Evolutionary conservation across 2,888 invertebrate genomes (phyloP).

Genomic region (Dusona sp.): DNA sequence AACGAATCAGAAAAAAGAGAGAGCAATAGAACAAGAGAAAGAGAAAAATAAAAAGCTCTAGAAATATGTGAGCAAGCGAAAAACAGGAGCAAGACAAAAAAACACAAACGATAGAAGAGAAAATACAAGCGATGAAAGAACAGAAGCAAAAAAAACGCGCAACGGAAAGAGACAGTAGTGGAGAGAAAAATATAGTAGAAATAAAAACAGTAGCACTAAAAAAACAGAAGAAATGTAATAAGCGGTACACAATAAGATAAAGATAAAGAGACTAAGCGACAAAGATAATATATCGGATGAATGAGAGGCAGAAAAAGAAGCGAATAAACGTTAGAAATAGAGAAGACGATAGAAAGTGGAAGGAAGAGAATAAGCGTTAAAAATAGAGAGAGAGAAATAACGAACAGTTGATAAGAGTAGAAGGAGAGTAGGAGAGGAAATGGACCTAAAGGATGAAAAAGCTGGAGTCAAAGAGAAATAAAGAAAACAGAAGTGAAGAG

Average conservation of each 20-base stretch:
- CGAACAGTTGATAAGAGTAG: background rate
- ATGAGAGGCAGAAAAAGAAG: background rate
- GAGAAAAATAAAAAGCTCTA: background rate
- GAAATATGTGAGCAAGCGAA: background rate
- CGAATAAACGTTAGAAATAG: background rate
- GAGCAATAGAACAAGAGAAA: background rate
- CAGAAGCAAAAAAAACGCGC: background rate
- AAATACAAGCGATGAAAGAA: background rate
- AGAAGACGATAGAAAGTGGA: background rate
- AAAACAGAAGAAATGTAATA: background rate
- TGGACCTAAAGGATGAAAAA: conserved; percentile 4
- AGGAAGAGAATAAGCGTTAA: background rate
- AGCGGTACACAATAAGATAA: background rate
- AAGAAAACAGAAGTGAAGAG: background rate
- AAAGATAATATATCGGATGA: background rate
- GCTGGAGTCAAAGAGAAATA: conserved; percentile 16
- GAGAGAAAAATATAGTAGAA: background rate
- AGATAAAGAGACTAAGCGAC: background rate
- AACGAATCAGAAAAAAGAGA: background rate
- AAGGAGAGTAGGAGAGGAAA: background rate
- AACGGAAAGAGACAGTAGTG: background rate
- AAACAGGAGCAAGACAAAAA: background rate
- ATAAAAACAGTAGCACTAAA: too few relatives aligned
- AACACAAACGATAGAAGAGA: background rate
- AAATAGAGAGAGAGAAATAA: background rate